phyloP scores from a whole-genome alignment of 2,797 vertebrate genomes.

The Margarornis squamiger region DNA sequence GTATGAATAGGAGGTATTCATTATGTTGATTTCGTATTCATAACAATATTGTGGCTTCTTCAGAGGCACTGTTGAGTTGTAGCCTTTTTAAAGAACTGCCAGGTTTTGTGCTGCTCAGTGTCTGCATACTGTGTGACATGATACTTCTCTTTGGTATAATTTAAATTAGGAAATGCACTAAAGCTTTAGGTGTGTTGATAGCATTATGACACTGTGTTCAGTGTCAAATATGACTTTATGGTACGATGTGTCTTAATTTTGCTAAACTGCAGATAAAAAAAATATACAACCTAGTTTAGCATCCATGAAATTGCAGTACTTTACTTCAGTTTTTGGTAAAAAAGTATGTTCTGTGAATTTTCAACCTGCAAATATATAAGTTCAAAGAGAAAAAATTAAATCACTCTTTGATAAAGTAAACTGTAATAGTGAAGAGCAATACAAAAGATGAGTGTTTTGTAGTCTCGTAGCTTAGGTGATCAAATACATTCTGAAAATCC shows the following conservation, averaged over 20 bases:
- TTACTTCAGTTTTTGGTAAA: slow-evolving; percentile 16
- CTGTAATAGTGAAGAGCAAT: not conserved
- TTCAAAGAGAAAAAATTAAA: slow-evolving; percentile 4
- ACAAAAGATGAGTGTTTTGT: not conserved
- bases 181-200: slow-evolving; percentile 29
- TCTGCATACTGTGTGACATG: not conserved
- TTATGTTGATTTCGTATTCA: not conserved
- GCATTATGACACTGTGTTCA: not conserved
- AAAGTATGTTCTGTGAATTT: not conserved
- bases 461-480: not conserved
- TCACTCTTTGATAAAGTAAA: not conserved
- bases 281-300: not conserved
- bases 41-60: not conserved
- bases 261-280: slow-evolving; percentile 20
- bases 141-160: not conserved
- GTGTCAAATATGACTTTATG: slow-evolving; percentile 17
- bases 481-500: not conserved
- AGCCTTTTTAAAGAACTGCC: not conserved
- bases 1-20: not conserved
- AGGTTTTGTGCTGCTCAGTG: not conserved
- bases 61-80: not conserved
- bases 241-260: slow-evolving; percentile 26
- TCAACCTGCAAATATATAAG: not conserved
- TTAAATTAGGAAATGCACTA: slow-evolving; percentile 33
- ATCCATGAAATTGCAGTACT: slow-evolving; percentile 28